A percentile compares a stretch with the other conserved stretches of the same genome.
Evolutionary conservation across 2,113 vertebrate species (phyloP).

Genomic region (Phrynosoma blainvillii): DNA sequence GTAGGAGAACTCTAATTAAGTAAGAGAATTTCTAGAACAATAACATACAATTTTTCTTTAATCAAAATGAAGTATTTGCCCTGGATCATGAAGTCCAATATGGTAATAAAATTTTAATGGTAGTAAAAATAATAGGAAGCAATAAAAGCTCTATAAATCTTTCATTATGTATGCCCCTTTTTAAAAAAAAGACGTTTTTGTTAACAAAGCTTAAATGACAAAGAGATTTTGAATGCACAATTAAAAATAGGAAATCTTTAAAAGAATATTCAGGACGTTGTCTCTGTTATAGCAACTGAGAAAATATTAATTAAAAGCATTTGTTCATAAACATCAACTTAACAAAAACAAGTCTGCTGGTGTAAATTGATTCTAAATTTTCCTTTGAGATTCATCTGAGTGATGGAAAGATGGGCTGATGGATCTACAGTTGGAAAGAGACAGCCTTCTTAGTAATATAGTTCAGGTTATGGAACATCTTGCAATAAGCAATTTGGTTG

Average conservation of each 20-base stretch:
- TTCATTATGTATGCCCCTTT: not conserved
- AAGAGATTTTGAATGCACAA: accelerated
- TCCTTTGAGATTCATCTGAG: not conserved
- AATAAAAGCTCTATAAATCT: not conserved
- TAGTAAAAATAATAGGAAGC: not conserved
- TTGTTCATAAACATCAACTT: not conserved
- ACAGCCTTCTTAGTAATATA: not conserved
- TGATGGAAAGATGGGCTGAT: not conserved
- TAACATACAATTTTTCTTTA: constrained; percentile 3
- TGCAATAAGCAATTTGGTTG: not conserved
- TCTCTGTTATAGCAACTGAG: not conserved
- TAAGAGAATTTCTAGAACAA: constrained; percentile 10
- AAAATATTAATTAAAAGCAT: not conserved
- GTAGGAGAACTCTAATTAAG: not conserved
- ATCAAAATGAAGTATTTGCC: not conserved
- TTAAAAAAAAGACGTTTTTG: no score
- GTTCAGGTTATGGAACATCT: not conserved
- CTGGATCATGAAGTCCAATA: not conserved
- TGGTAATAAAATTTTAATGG: not conserved
- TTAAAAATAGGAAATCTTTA: not conserved
- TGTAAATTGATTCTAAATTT: not conserved
- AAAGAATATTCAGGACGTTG: not conserved
- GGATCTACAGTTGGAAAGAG: not conserved
- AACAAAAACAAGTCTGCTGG: not conserved
- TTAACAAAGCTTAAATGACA: not conserved